These are phyloP conservation scores for Emys orbicularis DNA, from an alignment of 2,797 vertebrate species.

Conservation along the genomic window DNA sequence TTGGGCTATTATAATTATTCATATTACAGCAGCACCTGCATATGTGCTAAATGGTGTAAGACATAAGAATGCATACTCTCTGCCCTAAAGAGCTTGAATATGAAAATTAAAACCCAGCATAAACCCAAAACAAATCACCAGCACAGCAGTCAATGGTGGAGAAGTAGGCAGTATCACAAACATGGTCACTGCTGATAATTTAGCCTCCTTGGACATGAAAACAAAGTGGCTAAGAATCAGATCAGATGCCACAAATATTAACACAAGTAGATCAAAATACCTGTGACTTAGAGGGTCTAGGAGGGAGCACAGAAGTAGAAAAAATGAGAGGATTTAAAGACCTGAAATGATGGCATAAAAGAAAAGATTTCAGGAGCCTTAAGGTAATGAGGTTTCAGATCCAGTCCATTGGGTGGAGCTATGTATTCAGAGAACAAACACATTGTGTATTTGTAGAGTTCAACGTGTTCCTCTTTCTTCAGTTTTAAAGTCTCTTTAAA, in stretches of 20 bases:
- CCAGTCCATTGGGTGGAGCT: constrained; percentile 64
- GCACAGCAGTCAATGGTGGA: neutral
- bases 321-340: neutral
- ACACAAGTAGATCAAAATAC: neutral
- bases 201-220: neutral
- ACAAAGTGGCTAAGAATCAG: neutral
- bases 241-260: neutral
- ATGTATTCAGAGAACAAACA: constrained; percentile 38
- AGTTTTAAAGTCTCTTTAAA: neutral
- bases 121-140: neutral
- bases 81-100: neutral
- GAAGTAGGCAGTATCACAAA: neutral
- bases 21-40: neutral
- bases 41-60: neutral
- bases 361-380: neutral
- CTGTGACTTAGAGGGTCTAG: neutral
- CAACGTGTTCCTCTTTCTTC: neutral
- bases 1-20: neutral
- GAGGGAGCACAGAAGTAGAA: neutral
- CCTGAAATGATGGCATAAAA: neutral
- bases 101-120: neutral
- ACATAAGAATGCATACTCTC: neutral
- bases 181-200: neutral
- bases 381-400: constrained; percentile 3
- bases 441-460: neutral